Evolutionary conservation across 2,113 vertebrate genomes (phyloP).

Genomic region (Ahaetulla prasina): DNA sequence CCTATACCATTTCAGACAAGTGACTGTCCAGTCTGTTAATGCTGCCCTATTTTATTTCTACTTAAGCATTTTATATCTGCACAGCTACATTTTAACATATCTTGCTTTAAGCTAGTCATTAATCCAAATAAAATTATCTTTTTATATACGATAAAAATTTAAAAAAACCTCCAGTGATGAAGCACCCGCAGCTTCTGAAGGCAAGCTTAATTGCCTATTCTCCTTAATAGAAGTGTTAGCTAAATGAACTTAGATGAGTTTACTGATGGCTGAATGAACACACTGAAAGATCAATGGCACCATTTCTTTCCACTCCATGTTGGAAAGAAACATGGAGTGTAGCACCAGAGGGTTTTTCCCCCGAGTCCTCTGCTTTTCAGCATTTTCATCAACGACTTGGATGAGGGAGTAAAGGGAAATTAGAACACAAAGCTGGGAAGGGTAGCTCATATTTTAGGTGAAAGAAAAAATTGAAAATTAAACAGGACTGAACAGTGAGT

Average conservation of each 20-base stretch:
- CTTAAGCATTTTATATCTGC: background rate
- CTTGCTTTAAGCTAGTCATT: background rate
- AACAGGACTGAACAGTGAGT: too few relatives aligned
- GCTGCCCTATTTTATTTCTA: background rate
- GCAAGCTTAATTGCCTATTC: too few relatives aligned
- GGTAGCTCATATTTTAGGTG: too few relatives aligned
- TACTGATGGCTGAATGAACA: background rate
- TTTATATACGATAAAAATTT: constrained; percentile 18
- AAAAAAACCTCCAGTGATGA: too few relatives aligned
- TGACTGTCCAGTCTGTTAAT: too few relatives aligned
- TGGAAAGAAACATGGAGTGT: background rate
- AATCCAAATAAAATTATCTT: background rate
- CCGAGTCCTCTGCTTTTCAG: background rate
- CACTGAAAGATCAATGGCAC: background rate
- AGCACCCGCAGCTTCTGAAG: too few relatives aligned
- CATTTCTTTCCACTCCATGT: background rate
- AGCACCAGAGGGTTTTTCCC: background rate
- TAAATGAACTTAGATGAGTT: background rate
- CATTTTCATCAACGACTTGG: too few relatives aligned
- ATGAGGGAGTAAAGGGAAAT: too few relatives aligned
- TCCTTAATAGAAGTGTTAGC: background rate
- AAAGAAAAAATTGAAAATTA: too few relatives aligned
- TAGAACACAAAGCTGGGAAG: too few relatives aligned
- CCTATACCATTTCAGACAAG: too few relatives aligned
- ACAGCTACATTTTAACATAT: background rate